Evolutionary conservation across 2,888 invertebrate species (phyloP).

Genomic region (Dinocampus coccinellae): DNA sequence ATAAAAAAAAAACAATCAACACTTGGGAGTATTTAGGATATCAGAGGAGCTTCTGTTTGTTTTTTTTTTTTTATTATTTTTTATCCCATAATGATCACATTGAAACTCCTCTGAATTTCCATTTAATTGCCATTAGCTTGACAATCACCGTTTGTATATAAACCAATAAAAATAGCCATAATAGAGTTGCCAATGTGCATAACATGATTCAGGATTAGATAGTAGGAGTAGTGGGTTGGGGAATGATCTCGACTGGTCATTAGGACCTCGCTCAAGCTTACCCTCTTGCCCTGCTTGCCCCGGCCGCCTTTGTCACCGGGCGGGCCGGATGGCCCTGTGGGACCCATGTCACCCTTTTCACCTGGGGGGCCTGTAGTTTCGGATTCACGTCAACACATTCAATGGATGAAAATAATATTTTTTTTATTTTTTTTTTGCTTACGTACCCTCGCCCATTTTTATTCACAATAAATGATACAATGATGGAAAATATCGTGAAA

Average conservation of each 20-base stretch:
- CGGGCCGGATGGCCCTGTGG: slow-evolving; percentile 81
- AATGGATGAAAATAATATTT: background rate
- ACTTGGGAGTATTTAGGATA: too few relatives aligned
- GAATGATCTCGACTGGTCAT: slow-evolving; percentile 21
- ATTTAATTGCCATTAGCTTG: slow-evolving; percentile 1
- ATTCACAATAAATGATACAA: background rate
- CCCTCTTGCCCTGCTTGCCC: slow-evolving; percentile 94
- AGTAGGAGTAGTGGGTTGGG: background rate
- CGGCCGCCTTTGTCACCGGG: slow-evolving; percentile 91
- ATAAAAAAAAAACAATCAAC: too few relatives aligned
- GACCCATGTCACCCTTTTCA: slow-evolving; percentile 85
- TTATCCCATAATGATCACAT: too few relatives aligned
- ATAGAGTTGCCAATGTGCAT: background rate
- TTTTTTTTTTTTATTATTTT: too few relatives aligned
- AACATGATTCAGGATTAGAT: background rate
- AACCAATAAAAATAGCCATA: background rate
- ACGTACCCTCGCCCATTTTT: slow-evolving; percentile 32
- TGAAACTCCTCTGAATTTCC: too few relatives aligned
- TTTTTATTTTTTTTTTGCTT: too few relatives aligned
- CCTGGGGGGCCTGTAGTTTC: slow-evolving; percentile 73
- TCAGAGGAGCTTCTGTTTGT: too few relatives aligned
- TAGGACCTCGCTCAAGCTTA: slow-evolving; percentile 72
- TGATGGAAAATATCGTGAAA: background rate
- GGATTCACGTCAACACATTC: slow-evolving; percentile 18
- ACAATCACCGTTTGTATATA: background rate